Evolutionary conservation across 2,113 vertebrate genomes (phyloP).

Genomic region (Perccottus glenii): DNA sequence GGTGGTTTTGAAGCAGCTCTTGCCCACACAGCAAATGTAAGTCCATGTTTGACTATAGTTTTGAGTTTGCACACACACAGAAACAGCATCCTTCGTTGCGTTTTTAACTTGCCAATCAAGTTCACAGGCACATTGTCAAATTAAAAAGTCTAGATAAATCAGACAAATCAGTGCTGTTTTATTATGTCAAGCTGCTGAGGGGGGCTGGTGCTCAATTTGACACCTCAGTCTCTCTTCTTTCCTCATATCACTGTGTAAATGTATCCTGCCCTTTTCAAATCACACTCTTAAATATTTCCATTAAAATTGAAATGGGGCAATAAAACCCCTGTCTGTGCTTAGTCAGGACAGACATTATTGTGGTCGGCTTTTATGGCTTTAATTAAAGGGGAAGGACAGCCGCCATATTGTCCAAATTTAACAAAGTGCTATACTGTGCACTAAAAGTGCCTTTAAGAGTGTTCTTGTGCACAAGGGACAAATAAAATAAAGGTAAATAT

Average conservation of each 20-base stretch:
- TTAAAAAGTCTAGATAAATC: slow-evolving; percentile 39
- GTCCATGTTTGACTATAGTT: slow-evolving; percentile 18
- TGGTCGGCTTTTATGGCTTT: slow-evolving; percentile 3
- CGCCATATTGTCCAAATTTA: slow-evolving; percentile 7
- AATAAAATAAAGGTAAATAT: slow-evolving; percentile 18
- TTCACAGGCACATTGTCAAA: slow-evolving; percentile 48
- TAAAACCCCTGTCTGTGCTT: slow-evolving; percentile 8
- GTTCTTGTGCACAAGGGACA: neutral
- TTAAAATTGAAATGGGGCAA: slow-evolving; percentile 10
- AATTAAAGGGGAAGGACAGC: slow-evolving; percentile 8
- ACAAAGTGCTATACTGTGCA: neutral
- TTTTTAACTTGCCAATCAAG: slow-evolving; percentile 49
- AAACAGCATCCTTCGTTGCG: slow-evolving; percentile 12
- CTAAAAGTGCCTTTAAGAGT: neutral
- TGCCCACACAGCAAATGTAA: slow-evolving; percentile 58
- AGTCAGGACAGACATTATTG: neutral
- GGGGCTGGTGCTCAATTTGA: slow-evolving; percentile 5
- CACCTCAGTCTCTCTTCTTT: neutral
- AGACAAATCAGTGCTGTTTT: slow-evolving; percentile 10
- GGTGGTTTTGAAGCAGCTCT: slow-evolving; percentile 54
- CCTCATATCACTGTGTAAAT: slow-evolving; percentile 3
- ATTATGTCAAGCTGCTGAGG: slow-evolving; percentile 16
- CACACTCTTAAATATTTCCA: slow-evolving; percentile 8
- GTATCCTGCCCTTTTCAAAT: slow-evolving; percentile 1
- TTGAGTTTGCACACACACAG: slow-evolving; percentile 4